Percentiles rank a stretch among this genome's conserved stretches.
Evolutionary conservation across 2,797 vertebrate species (phyloP).

Genomic region (Neosilurus hyrtlii): DNA sequence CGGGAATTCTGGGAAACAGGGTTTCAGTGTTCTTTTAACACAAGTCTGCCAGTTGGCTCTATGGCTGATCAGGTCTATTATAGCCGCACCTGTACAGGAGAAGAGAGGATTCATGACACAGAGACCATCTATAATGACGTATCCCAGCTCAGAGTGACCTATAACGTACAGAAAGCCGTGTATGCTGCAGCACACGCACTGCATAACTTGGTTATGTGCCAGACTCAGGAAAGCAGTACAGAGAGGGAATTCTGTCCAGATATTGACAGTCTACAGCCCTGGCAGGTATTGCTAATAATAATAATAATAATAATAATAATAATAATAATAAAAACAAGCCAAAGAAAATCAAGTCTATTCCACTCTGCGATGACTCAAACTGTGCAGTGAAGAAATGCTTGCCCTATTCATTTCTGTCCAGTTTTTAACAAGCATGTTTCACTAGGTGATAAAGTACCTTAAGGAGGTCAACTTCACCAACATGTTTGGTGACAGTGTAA

Average conservation of each 20-base stretch:
- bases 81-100: constrained; percentile 51
- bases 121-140: constrained; percentile 63
- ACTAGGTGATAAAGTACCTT: constrained; percentile 59
- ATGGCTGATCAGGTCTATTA: constrained; percentile 32
- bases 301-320: no score
- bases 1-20: constrained; percentile 61
- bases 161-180: constrained; percentile 62
- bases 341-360: not conserved
- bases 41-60: constrained; percentile 34
- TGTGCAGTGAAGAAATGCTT: not conserved
- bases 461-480: constrained; percentile 58
- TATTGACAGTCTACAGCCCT: constrained; percentile 58
- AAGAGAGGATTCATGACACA: constrained; percentile 51
- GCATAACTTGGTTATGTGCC: constrained; percentile 57
- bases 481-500: constrained; percentile 54
- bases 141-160: constrained; percentile 63
- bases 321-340: no score
- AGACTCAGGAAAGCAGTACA: constrained; percentile 8
- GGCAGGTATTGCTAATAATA: constrained; percentile 55
- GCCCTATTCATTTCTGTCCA: not conserved
- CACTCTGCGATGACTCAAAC: not conserved
- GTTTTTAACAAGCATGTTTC: not conserved
- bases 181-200: constrained; percentile 62
- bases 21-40: constrained; percentile 59
- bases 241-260: constrained; percentile 51